Evolutionary conservation across 2,888 invertebrate genomes (phyloP).

Genomic region (Polyploca ridens): DNA sequence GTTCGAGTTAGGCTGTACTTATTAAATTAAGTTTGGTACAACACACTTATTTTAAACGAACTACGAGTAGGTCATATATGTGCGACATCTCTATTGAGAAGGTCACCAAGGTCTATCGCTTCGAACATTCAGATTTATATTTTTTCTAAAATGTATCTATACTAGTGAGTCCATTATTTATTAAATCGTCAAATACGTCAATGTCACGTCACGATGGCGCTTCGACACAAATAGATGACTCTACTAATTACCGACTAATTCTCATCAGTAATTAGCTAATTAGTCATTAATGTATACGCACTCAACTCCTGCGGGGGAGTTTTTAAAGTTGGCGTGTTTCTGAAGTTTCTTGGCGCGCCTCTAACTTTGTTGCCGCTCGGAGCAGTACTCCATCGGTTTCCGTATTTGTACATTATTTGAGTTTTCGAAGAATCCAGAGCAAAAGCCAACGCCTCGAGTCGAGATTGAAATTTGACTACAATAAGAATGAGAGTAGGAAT

Average conservation of each 20-base stretch:
- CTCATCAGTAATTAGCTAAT: neutral
- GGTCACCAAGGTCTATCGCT: no score
- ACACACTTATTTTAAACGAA: neutral
- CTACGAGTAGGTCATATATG: neutral
- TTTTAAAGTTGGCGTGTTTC: neutral
- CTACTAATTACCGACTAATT: neutral
- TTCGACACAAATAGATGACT: neutral
- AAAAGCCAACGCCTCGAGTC: slow-evolving; percentile 9
- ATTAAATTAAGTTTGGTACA: neutral
- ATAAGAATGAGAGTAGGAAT: slow-evolving; percentile 15
- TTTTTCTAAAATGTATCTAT: no score
- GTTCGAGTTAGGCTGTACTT: neutral
- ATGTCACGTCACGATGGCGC: no score
- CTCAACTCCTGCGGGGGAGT: neutral
- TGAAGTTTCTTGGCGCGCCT: neutral
- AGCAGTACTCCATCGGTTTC: neutral
- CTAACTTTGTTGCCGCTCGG: neutral
- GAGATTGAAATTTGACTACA: slow-evolving; percentile 27
- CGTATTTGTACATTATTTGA: slow-evolving; percentile 2
- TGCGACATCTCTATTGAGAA: no score
- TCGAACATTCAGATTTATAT: no score
- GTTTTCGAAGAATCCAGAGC: neutral
- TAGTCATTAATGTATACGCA: neutral
- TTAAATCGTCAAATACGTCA: no score
- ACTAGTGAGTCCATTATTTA: no score